Percentiles rank a stretch among this genome's conserved stretches.
Evolutionary conservation across 2,888 invertebrate species (phyloP).

Genomic region (Leucania comma): DNA sequence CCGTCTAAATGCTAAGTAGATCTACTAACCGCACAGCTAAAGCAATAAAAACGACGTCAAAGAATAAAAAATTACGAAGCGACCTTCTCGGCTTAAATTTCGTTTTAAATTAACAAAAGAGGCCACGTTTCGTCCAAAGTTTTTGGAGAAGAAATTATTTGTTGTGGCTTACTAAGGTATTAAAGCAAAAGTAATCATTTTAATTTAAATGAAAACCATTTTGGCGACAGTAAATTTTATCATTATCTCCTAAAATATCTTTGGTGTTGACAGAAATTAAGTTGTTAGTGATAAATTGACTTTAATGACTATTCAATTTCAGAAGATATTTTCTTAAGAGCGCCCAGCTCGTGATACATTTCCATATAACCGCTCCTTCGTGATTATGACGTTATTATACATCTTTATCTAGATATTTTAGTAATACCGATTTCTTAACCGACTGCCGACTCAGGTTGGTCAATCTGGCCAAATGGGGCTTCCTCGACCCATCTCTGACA

Average conservation of each 20-base stretch:
- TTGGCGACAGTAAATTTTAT: conserved; percentile 57
- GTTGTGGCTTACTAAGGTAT: conserved; percentile 64
- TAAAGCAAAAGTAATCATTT: conserved; percentile 68
- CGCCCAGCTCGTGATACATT: no score
- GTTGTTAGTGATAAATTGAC: conserved; percentile 24
- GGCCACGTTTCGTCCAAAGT: conserved; percentile 58
- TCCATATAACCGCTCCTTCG: no score
- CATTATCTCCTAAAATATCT: conserved; percentile 57
- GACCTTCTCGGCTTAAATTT: conserved; percentile 47
- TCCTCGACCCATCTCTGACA: no score
- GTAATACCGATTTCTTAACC: no score
- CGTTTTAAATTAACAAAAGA: conserved; percentile 68
- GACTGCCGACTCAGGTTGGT: no score
- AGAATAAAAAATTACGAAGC: conserved; percentile 49
- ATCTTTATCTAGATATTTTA: no score
- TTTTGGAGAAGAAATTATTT: conserved; percentile 65
- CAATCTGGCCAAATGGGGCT: no score
- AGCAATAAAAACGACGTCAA: conserved; percentile 44
- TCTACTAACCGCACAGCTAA: conserved; percentile 23
- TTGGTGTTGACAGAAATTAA: conserved; percentile 46
- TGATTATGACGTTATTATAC: no score
- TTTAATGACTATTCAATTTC: conserved; percentile 62
- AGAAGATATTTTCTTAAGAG: background rate
- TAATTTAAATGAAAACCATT: conserved; percentile 65
- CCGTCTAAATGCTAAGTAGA: conserved; percentile 19